Percentiles rank a stretch among this genome's conserved stretches.
phyloP scores from a whole-genome alignment of 2,797 vertebrate species.

The Cryptoblepharus egeriae region DNA sequence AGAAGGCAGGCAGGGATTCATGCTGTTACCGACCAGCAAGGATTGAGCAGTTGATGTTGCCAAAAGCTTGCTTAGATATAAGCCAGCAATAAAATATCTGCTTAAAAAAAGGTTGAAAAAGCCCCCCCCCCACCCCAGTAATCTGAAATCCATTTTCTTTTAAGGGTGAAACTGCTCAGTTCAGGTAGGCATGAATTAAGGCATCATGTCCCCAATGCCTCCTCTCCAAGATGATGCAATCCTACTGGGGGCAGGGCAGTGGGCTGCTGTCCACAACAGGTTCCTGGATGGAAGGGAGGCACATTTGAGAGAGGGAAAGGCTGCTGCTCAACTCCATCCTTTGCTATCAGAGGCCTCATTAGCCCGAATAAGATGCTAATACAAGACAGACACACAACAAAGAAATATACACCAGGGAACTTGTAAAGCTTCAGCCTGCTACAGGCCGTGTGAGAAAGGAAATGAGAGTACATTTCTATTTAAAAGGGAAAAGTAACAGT shows the following conservation, averaged over 20 bases:
- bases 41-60: not conserved
- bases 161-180: not conserved
- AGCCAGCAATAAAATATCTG: conserved; percentile 39
- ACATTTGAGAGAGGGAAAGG: not conserved
- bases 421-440: conserved; percentile 60
- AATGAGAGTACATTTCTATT: conserved; percentile 7
- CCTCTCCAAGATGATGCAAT: conserved; percentile 12
- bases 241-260: not conserved
- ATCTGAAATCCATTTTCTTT: not conserved
- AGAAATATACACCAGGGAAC: conserved; percentile 66
- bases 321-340: conserved; percentile 20
- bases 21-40: accelerated
- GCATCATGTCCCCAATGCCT: not conserved
- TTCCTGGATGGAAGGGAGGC: not conserved
- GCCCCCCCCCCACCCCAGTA: not conserved
- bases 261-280: conserved; percentile 10
- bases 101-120: not conserved
- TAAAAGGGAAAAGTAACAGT: conserved; percentile 45
- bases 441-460: conserved; percentile 49
- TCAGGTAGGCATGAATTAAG: not conserved
- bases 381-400: conserved; percentile 57
- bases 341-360: conserved; percentile 40
- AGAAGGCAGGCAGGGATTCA: no score
- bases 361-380: conserved; percentile 58
- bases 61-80: accelerated